These are phyloP conservation scores for Spheniscus mendiculus DNA, from an alignment of 2,113 vertebrate species.

Conservation along the genomic window DNA sequence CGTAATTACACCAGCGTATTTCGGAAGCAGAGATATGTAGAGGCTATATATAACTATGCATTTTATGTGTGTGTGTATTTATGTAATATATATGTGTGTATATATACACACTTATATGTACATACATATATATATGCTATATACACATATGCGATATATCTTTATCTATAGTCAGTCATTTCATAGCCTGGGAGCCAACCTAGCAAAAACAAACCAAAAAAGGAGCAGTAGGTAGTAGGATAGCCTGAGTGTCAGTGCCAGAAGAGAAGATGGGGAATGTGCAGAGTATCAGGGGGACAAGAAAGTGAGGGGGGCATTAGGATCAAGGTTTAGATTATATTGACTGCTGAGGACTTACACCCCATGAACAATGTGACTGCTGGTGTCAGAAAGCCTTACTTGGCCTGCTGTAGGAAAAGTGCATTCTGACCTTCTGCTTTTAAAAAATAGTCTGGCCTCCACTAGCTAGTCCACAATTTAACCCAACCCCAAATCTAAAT, in stretches of 20 bases:
- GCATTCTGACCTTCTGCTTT: background rate
- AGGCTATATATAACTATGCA: background rate
- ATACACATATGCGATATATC: rapidly evolving
- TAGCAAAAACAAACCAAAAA: background rate
- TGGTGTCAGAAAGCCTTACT: background rate
- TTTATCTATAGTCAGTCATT: background rate
- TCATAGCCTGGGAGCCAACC: background rate
- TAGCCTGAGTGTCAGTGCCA: background rate
- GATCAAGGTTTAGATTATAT: too few relatives aligned
- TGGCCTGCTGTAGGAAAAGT: background rate
- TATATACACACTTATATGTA: background rate
- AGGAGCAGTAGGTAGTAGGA: background rate
- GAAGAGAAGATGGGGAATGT: too few relatives aligned
- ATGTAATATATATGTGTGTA: too few relatives aligned
- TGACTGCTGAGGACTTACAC: background rate
- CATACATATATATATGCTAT: too few relatives aligned
- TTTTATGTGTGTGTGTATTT: background rate
- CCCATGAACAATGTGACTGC: too few relatives aligned
- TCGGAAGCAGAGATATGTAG: background rate
- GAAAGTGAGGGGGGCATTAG: background rate
- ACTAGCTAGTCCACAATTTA: background rate
- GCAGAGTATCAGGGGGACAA: background rate
- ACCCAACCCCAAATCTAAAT: background rate
- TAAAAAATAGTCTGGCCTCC: background rate
- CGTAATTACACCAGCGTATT: background rate